Conservation (phyloP, 53 echinoderm and acorn worm genomes). For the Astropecten irregularis region DNA sequence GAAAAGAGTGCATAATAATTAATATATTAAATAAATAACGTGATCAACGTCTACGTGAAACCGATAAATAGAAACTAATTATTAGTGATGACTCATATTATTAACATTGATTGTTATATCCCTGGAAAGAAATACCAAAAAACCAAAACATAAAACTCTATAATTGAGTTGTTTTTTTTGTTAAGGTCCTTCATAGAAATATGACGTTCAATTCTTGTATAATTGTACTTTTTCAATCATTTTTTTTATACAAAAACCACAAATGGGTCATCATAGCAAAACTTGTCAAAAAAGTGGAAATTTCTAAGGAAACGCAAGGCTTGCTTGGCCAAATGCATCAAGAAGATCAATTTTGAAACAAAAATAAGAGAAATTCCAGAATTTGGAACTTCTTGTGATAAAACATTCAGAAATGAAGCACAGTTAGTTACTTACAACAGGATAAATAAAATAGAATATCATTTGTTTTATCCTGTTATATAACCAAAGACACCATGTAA, state of each 20-base stretch:
- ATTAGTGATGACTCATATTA: neutral
- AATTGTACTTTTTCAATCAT: no score
- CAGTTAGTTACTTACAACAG: no score
- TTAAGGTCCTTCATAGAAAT: neutral
- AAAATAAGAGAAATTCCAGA: no score
- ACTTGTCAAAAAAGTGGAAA: constrained; percentile 47
- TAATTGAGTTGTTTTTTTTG: no score
- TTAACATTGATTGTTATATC: constrained; percentile 14
- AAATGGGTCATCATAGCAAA: constrained; percentile 49
- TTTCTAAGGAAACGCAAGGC: constrained; percentile 35
- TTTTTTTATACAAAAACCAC: constrained; percentile 37
- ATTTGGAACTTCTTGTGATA: no score
- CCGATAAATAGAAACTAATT: constrained; percentile 26
- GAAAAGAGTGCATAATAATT: constrained; percentile 42
- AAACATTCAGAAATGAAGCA: no score
- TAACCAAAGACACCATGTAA: no score
- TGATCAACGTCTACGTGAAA: constrained; percentile 33
- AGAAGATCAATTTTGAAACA: no score
- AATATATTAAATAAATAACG: constrained; percentile 58
- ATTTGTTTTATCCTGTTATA: no score
- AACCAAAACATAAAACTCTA: constrained; percentile 16
- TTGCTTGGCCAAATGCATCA: no score
- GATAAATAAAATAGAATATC: no score
- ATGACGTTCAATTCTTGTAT: constrained; percentile 23
- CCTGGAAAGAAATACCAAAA: constrained; percentile 4